Evolutionary conservation across 2,797 vertebrate genomes (phyloP).

Genomic region (Tarsius wallacei): DNA sequence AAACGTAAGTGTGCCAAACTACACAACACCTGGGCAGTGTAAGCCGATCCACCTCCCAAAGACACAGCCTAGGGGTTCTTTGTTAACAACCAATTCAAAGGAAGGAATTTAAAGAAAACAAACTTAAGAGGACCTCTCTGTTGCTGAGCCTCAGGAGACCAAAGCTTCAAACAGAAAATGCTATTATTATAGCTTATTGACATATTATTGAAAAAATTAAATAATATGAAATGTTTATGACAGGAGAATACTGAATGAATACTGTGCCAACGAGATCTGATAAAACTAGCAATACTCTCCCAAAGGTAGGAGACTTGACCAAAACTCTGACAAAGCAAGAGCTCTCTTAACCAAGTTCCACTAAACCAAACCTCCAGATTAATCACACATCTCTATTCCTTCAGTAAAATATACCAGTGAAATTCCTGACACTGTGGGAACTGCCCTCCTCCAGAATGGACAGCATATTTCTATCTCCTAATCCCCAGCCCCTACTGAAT

Average conservation of each 20-base stretch:
- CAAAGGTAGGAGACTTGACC: not conserved
- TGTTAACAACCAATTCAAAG: not conserved
- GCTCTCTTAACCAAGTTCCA: not conserved
- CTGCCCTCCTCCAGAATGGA: not conserved
- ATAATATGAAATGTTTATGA: not conserved
- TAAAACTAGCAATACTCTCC: not conserved
- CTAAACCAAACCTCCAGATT: not conserved
- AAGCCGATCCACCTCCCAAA: not conserved
- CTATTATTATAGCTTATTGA: not conserved
- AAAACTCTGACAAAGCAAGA: not conserved
- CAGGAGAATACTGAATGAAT: not conserved
- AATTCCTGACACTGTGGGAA: not conserved
- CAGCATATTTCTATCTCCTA: not conserved
- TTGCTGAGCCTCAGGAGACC: not conserved
- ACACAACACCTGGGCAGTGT: not conserved
- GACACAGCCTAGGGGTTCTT: not conserved
- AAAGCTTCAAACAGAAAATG: not conserved
- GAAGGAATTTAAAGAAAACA: conserved; percentile 49
- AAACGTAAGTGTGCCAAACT: not conserved
- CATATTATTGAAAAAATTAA: not conserved
- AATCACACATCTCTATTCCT: not conserved
- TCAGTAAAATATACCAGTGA: not conserved
- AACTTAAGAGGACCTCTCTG: not conserved
- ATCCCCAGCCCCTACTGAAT: not conserved
- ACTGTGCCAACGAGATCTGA: not conserved